These are phyloP conservation scores for Hylomyscus alleni DNA, from an alignment of 2,797 vertebrate species.

Conservation along the genomic window DNA sequence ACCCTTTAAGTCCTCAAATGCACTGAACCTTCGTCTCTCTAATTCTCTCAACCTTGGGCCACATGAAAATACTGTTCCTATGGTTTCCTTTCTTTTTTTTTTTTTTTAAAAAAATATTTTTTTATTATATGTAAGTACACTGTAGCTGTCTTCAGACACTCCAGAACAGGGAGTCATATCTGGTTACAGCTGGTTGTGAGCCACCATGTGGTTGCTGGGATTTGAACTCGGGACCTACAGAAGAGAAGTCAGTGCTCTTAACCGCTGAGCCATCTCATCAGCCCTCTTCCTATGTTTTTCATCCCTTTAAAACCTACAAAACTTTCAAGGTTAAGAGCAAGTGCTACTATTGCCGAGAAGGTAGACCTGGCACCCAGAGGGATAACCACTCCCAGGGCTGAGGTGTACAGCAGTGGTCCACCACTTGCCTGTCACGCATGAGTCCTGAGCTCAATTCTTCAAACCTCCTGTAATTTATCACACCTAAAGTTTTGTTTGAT, in stretches of 20 bases:
- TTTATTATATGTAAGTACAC: too few species aligned
- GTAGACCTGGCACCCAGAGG: not conserved
- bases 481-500: not conserved
- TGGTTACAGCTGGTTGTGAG: too few species aligned
- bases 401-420: too few species aligned
- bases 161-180: too few species aligned
- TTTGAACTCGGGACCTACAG: too few species aligned
- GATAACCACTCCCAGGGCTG: not conserved
- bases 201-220: too few species aligned
- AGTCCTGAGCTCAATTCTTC: not conserved
- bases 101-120: not conserved
- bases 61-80: not conserved
- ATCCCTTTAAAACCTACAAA: conserved; percentile 32
- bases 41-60: not conserved
- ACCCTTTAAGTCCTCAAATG: not conserved
- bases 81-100: conserved; percentile 5
- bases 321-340: conserved; percentile 37
- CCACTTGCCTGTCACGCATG: not conserved
- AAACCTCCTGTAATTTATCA: not conserved
- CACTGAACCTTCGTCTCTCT: not conserved
- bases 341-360: not conserved
- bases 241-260: too few species aligned
- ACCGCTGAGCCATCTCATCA: too few species aligned
- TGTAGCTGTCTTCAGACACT: too few species aligned
- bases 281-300: not conserved